Conservation (phyloP, 1,140 invertebrate genomes). For the Goniozus legneri region DNA sequence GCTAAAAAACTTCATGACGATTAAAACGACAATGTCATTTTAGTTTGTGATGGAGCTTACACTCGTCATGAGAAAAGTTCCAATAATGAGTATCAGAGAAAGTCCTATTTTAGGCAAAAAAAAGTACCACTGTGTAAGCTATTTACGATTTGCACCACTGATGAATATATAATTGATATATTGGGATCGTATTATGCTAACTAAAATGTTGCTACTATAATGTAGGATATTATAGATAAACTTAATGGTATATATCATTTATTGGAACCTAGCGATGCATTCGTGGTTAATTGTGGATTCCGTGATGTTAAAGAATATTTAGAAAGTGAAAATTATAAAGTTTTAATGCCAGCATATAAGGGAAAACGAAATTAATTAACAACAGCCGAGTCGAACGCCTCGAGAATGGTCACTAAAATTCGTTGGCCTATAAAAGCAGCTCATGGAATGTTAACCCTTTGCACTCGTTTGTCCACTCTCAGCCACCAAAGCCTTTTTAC, state of each 20-base stretch:
- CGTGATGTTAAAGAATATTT: conserved; percentile 22
- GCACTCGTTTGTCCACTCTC: conserved; percentile 5
- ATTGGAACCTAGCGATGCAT: conserved; percentile 17
- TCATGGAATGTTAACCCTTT: conserved; percentile 25
- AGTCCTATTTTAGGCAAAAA: conserved; percentile 33
- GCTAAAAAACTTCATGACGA: too few species aligned
- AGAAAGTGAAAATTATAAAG: conserved; percentile 10
- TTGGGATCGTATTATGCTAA: conserved; percentile 21
- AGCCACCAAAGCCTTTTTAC: conserved; percentile 12
- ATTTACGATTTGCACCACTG: conserved; percentile 32
- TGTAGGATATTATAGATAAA: conserved; percentile 22
- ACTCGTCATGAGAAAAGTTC: conserved; percentile 29
- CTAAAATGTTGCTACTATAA: conserved; percentile 29
- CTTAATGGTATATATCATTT: conserved; percentile 15
- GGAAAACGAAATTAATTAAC: conserved; percentile 3
- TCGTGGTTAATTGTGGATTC: conserved; percentile 33
- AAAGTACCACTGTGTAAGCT: conserved; percentile 27
- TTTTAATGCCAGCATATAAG: conserved; percentile 4
- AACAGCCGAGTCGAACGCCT: neutral
- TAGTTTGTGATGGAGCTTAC: conserved; percentile 34
- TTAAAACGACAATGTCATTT: conserved; percentile 12
- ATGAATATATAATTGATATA: conserved; percentile 30
- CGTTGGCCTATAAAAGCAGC: conserved; percentile 27
- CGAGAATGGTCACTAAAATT: neutral
- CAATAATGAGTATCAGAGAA: conserved; percentile 34